Evolutionary conservation across 2,888 invertebrate species (phyloP).

Genomic region (Thymelicus sylvestris): DNA sequence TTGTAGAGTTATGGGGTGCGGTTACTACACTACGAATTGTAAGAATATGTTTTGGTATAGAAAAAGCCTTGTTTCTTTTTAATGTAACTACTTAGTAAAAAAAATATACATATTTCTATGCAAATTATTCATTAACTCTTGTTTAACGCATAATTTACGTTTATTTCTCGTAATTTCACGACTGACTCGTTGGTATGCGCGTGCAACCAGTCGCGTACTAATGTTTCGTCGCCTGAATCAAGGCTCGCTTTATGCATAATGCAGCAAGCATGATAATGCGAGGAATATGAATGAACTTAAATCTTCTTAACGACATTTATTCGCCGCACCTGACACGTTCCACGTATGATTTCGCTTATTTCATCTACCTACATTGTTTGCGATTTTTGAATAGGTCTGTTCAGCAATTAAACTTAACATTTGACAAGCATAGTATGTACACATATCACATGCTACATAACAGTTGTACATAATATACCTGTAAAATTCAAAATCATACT

Average conservation of each 20-base stretch:
- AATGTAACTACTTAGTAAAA: not conserved
- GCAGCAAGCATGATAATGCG: constrained; percentile 58
- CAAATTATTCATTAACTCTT: constrained; percentile 16
- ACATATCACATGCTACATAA: too few species aligned
- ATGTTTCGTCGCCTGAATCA: constrained; percentile 72
- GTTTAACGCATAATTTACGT: constrained; percentile 24
- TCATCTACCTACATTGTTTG: constrained; percentile 23
- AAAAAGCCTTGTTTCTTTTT: not conserved
- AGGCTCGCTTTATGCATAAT: constrained; percentile 67
- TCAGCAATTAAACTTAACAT: too few species aligned
- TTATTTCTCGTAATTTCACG: constrained; percentile 25
- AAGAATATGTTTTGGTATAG: too few species aligned
- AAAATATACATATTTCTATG: not conserved
- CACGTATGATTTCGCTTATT: constrained; percentile 30
- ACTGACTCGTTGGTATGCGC: constrained; percentile 58
- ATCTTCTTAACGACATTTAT: constrained; percentile 41
- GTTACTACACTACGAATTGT: too few species aligned
- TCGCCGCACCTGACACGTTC: constrained; percentile 30
- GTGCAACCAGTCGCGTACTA: constrained; percentile 62
- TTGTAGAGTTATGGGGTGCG: too few species aligned
- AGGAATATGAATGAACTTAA: constrained; percentile 60
- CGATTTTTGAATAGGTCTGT: not conserved
- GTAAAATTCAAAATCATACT: too few species aligned
- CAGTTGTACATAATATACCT: too few species aligned
- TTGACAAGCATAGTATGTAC: too few species aligned